Base-by-base conservation (phyloP, 2,888 invertebrate species). In the Eudemis profundana region DNA sequence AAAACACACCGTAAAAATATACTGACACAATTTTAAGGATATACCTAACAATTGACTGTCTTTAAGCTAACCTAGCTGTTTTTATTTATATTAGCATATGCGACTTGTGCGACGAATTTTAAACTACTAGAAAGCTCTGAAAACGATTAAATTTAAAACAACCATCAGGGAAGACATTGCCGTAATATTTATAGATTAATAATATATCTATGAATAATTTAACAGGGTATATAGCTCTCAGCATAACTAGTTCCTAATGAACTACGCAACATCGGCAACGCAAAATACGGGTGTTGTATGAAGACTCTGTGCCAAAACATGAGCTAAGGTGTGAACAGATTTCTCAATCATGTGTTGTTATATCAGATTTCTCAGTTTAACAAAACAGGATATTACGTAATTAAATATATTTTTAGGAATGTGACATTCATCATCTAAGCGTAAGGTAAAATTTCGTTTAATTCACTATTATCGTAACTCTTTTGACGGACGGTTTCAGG, bases 401-500 rank as follows among this genome's bases (percentile, higher is more conserved):
- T n/a, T 23, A 23, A 3, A 23, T 23, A 23, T 23, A 23, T 3
- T 23, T 23, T 23, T 17, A 42, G 17, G 17, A 42, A 15, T 38
- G 14, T n/a, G n/a, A n/a, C n/a, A n/a, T n/a, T n/a, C 36, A 38
- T 17, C 27, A 10, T 42, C 54, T 42, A 27, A 40, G 15, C 42
- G 15, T 40, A 27, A 42, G 27, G 15, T 40, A 15, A 14, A 47
- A 42, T 27, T 21, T 12, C 23, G 40, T 54, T 23, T 12, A 21
- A 19, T 53, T 14, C 21, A 38, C 27, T 27, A 40, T 54, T 10
- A 38, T 44, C 42, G 54, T 27, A 56, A 56, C n/a, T 42, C n/a
- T 21, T 44, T 61, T 46, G 66, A 53, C 61, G 66, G 61, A 69
- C 66, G 66, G 64, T 56, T 64, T 62, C 69, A 69, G 70, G 67